Conservation (phyloP, 2,888 invertebrate genomes). For the Sarcophaga caerulescens region DNA sequence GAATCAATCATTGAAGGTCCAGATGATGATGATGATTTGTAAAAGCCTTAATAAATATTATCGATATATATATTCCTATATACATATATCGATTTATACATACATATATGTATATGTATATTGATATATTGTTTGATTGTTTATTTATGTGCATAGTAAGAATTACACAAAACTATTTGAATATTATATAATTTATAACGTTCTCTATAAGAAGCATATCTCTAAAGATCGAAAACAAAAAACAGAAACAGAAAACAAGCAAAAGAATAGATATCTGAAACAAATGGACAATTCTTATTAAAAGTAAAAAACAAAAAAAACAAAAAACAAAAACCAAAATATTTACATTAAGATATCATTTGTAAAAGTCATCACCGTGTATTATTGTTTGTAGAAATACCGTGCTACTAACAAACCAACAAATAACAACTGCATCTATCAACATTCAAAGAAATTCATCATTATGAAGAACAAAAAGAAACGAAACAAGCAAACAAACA, state of each 20-base stretch:
- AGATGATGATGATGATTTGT: constrained; percentile 68
- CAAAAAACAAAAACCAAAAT: constrained; percentile 43
- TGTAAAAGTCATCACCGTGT: constrained; percentile 6
- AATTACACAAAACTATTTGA: not conserved
- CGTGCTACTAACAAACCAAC: not conserved
- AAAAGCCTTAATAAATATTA: constrained; percentile 39
- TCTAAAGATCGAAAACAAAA: constrained; percentile 7
- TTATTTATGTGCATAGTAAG: constrained; percentile 22
- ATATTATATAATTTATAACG: constrained; percentile 2
- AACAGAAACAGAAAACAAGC: not conserved
- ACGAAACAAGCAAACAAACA: not conserved
- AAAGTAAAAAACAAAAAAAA: constrained; percentile 20
- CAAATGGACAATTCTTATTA: not conserved
- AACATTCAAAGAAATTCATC: not conserved
- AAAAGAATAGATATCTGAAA: constrained; percentile 46
- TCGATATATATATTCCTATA: constrained; percentile 18
- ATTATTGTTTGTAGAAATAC: not conserved
- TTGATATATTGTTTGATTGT: constrained; percentile 17
- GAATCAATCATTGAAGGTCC: constrained; percentile 65
- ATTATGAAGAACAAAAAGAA: constrained; percentile 42
- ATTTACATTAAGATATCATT: constrained; percentile 18
- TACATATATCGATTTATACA: not conserved
- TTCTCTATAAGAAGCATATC: constrained; percentile 55
- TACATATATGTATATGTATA: too few species aligned
- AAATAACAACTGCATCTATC: not conserved